Percentiles rank a stretch among this genome's conserved stretches.
phyloP scores from a whole-genome alignment of 1,140 invertebrate species.

The Coelopa frigida region DNA sequence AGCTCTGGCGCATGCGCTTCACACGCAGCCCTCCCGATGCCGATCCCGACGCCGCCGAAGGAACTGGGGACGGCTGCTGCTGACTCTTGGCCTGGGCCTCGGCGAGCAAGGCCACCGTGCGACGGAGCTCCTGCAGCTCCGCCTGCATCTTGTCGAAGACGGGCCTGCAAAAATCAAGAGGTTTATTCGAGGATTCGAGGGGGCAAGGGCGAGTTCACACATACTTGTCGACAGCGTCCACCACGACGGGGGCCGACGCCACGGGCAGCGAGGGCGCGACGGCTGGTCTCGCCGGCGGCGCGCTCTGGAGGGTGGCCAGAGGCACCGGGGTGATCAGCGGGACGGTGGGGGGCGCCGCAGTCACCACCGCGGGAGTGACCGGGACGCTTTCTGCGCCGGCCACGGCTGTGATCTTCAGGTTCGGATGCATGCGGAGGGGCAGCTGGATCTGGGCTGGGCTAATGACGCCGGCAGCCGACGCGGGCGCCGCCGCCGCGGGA shows the following conservation, averaged over 20 bases:
- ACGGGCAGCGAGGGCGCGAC: neutral
- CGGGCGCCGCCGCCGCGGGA: neutral
- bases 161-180: conserved; percentile 2
- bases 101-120: conserved; percentile 13
- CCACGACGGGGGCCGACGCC: too few relatives aligned
- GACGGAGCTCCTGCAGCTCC: conserved; percentile 13
- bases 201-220: neutral
- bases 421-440: conserved; percentile 14
- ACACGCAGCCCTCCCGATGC: too few relatives aligned
- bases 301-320: conserved; percentile 10
- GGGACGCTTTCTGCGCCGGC: conserved; percentile 5
- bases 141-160: conserved; percentile 14
- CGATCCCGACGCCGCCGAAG: neutral
- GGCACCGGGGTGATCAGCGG: conserved; percentile 12
- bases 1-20: too few relatives aligned
- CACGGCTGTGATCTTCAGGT: conserved; percentile 15
- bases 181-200: neutral
- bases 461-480: neutral
- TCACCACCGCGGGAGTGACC: neutral
- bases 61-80: neutral
- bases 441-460: conserved; percentile 1
- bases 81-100: conserved; percentile 15
- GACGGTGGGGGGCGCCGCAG: conserved; percentile 1
- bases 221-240: conserved; percentile 2
- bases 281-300: neutral